A percentile compares a stretch with the other conserved stretches of the same genome.
These are phyloP conservation scores for Cynodonichthys magdalenae DNA, from an alignment of 2,797 vertebrate species.

Conservation along the genomic window DNA sequence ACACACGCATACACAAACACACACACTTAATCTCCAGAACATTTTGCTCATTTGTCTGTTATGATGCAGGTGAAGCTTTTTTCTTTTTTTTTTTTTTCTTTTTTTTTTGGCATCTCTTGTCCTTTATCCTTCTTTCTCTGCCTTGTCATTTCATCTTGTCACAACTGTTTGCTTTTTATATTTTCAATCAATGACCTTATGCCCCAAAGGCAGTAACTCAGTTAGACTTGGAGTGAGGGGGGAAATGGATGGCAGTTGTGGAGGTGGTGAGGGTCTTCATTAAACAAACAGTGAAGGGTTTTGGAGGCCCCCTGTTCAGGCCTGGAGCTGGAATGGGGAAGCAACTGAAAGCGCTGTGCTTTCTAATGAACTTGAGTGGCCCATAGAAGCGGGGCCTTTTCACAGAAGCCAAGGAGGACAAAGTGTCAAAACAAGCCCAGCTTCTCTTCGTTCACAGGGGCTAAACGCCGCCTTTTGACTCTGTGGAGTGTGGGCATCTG, in stretches of 20 bases:
- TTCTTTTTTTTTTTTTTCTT: conserved; percentile 5
- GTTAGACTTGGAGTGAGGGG: conserved; percentile 61
- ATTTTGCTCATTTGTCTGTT: background rate
- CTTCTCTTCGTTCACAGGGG: conserved; percentile 74
- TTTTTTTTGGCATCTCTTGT: background rate
- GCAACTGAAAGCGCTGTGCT: conserved; percentile 76
- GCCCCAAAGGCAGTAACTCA: conserved; percentile 52
- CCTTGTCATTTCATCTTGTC: too few species aligned
- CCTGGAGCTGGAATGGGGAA: conserved; percentile 72
- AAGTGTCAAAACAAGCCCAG: conserved; percentile 85
- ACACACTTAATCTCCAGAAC: conserved; percentile 11
- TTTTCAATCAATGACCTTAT: conserved; percentile 40
- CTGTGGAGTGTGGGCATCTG: conserved; percentile 76
- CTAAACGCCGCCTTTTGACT: conserved; percentile 84
- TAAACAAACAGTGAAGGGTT: conserved; percentile 80
- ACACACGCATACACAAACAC: conserved; percentile 17
- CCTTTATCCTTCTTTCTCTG: conserved; percentile 10
- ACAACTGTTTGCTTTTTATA: conserved; percentile 17
- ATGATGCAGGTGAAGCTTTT: conserved; percentile 16
- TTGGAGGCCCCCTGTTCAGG: conserved; percentile 76
- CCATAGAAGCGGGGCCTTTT: conserved; percentile 77
- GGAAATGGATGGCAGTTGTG: conserved; percentile 59
- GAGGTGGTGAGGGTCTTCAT: conserved; percentile 75
- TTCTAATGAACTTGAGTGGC: conserved; percentile 85
- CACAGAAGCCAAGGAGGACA: conserved; percentile 77